Conservation (phyloP, 2,113 vertebrate genomes). For the Ursus arctos region DNA sequence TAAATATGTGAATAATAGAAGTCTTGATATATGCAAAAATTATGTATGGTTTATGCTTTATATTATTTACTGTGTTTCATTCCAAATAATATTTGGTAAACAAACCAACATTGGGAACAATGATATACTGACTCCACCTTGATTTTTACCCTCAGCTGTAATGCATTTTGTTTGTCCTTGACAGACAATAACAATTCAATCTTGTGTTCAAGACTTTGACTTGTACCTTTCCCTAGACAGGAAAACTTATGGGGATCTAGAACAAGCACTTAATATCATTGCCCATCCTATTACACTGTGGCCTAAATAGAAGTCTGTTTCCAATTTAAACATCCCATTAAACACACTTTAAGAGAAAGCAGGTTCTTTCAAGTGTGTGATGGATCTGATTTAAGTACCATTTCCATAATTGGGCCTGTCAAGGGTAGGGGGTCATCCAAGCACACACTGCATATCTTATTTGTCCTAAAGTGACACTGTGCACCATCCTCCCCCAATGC, state of each 20-base stretch:
- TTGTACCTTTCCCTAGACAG: neutral
- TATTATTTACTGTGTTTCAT: neutral
- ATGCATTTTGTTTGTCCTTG: neutral
- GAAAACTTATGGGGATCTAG: neutral
- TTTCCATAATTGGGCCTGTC: neutral
- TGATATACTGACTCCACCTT: neutral
- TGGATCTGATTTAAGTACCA: neutral
- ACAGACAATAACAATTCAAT: neutral
- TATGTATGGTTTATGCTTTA: neutral
- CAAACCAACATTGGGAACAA: neutral
- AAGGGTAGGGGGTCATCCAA: neutral
- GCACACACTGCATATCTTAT: neutral
- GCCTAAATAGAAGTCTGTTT: neutral
- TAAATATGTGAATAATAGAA: neutral
- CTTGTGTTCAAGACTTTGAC: neutral
- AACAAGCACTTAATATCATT: neutral
- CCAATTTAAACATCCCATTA: conserved; percentile 47
- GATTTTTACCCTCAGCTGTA: neutral
- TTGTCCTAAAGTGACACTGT: neutral
- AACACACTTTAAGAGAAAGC: conserved; percentile 38
- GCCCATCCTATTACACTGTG: neutral
- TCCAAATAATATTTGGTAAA: neutral
- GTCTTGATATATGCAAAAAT: neutral
- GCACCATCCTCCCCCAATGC: neutral
- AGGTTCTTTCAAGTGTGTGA: conserved; percentile 26